Evolutionary conservation across 2,888 invertebrate genomes (phyloP).

Genomic region (Macropis europaea): DNA sequence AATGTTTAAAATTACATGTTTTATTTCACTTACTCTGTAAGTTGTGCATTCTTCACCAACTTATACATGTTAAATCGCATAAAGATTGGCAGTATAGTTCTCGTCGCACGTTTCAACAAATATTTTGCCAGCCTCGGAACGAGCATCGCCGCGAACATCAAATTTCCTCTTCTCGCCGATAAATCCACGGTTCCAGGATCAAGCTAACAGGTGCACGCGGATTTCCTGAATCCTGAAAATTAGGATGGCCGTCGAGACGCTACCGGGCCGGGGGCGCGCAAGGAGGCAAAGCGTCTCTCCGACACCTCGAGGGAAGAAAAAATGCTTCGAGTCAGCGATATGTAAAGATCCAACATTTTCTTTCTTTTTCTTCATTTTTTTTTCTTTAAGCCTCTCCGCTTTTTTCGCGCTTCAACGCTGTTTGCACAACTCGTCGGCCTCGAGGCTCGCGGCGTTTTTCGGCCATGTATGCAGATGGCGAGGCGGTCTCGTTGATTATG

Average conservation of each 20-base stretch:
- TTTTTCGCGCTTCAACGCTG: constrained; percentile 27
- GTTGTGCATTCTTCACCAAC: too few relatives aligned
- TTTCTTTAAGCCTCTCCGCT: too few relatives aligned
- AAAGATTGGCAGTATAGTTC: too few relatives aligned
- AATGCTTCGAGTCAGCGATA: not conserved
- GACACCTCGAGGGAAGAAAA: not conserved
- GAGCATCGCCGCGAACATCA: not conserved
- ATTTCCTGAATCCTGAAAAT: constrained; percentile 28
- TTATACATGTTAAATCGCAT: too few relatives aligned
- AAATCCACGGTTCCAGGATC: constrained; percentile 16
- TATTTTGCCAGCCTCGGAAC: not conserved
- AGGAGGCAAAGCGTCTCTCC: not conserved
- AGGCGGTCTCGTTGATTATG: constrained; percentile 45
- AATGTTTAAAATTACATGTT: too few relatives aligned
- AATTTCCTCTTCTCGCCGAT: not conserved
- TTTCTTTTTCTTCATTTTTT: not conserved
- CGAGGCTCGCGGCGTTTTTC: constrained; percentile 41
- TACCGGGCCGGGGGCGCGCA: not conserved
- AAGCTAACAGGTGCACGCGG: constrained; percentile 5
- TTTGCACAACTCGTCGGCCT: constrained; percentile 42
- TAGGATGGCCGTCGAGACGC: constrained; percentile 20
- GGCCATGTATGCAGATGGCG: constrained; percentile 42
- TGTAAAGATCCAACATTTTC: not conserved
- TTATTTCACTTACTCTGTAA: too few relatives aligned
- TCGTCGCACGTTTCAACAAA: not conserved